A percentile compares a stretch with the other conserved stretches of the same genome.
Evolutionary conservation across 2,113 vertebrate species (phyloP).

Genomic region (Protomyctophum bolini): DNA sequence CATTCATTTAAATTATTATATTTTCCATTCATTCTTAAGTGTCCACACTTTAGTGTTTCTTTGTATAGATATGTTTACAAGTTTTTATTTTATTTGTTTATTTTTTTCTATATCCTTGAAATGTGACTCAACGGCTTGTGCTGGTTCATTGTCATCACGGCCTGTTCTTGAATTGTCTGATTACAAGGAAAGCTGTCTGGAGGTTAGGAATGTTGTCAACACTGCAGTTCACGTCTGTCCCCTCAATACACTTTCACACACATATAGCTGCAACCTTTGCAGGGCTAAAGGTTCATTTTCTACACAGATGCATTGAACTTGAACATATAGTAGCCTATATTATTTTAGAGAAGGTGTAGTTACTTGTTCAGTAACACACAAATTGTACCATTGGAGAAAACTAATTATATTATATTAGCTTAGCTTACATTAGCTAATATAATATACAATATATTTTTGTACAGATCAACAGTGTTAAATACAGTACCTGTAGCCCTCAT

Average conservation of each 20-base stretch:
- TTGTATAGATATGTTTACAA: neutral
- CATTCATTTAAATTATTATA: neutral
- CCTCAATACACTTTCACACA: neutral
- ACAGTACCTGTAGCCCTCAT: too few species aligned
- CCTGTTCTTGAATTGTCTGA: slow-evolving; percentile 62
- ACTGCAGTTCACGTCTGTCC: neutral
- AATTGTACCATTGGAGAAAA: too few species aligned
- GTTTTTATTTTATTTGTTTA: neutral
- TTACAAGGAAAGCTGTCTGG: slow-evolving; percentile 61
- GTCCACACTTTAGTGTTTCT: neutral
- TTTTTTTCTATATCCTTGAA: slow-evolving; percentile 5
- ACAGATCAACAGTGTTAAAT: too few species aligned
- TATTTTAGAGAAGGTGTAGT: too few species aligned
- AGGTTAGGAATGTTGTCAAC: slow-evolving; percentile 35
- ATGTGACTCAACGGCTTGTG: slow-evolving; percentile 8
- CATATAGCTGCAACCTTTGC: neutral
- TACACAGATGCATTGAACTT: too few species aligned
- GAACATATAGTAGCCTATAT: too few species aligned
- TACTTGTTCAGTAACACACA: too few species aligned
- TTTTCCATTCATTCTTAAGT: neutral
- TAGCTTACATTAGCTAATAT: too few species aligned
- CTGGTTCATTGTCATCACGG: slow-evolving; percentile 52
- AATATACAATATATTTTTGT: too few species aligned
- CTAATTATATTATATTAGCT: too few species aligned
- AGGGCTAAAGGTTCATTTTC: too few species aligned